Evolutionary conservation across 2,797 vertebrate genomes (phyloP).

Genomic region (Salarias fasciatus): DNA sequence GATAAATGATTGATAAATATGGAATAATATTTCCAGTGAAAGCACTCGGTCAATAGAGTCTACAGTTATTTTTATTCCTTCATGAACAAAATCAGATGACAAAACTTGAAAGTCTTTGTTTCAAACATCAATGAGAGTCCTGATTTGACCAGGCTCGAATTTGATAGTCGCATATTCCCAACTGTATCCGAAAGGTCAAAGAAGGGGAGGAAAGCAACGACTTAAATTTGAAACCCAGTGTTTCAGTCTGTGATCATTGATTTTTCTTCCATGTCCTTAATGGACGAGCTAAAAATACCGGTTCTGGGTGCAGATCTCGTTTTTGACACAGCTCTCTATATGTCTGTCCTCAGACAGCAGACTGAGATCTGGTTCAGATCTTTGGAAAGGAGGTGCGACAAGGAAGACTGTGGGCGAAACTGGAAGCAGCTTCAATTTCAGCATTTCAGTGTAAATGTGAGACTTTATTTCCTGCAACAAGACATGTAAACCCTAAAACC

Average conservation of each 20-base stretch:
- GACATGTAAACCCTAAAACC: too few relatives aligned
- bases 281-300: conserved; percentile 76
- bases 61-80: too few relatives aligned
- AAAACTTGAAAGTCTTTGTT: too few relatives aligned
- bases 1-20: not conserved
- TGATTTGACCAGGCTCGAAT: conserved; percentile 15
- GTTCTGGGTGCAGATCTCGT: conserved; percentile 44
- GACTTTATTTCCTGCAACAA: too few relatives aligned
- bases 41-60: too few relatives aligned
- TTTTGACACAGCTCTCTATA: conserved; percentile 45
- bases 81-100: too few relatives aligned
- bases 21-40: not conserved
- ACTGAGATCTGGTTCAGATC: not conserved
- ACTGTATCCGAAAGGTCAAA: conserved; percentile 64
- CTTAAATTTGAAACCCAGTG: conserved; percentile 67
- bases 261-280: conserved; percentile 75
- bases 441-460: too few relatives aligned
- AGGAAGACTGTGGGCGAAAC: too few relatives aligned
- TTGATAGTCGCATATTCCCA: conserved; percentile 45
- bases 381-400: not conserved
- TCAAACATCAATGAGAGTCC: not conserved
- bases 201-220: conserved; percentile 12
- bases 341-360: conserved; percentile 16
- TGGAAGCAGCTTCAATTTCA: too few relatives aligned
- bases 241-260: conserved; percentile 72